Evolutionary conservation across 1,140 invertebrate species (phyloP).

Genomic region (Asbolus verrucosus): DNA sequence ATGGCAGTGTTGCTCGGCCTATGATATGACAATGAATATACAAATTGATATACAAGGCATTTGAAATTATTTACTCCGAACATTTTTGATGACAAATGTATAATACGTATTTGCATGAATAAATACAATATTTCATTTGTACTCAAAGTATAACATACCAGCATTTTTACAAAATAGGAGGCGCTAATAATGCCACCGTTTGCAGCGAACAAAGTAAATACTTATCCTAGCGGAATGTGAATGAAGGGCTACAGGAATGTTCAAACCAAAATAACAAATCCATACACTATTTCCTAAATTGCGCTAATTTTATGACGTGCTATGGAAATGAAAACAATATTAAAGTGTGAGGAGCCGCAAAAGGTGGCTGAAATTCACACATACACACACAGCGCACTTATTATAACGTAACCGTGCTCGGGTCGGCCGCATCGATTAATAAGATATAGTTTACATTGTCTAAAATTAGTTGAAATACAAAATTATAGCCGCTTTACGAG

Average conservation of each 20-base stretch:
- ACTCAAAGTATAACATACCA: conserved; percentile 48
- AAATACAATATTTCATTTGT: conserved; percentile 49
- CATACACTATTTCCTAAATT: no score
- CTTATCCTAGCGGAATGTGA: conserved; percentile 10
- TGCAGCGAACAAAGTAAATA: background rate
- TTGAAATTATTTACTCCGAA: conserved; percentile 55
- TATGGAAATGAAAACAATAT: background rate
- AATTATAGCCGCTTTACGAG: conserved; percentile 50
- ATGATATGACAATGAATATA: conserved; percentile 61
- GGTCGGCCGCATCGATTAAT: conserved; percentile 33
- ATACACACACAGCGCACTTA: conserved; percentile 31
- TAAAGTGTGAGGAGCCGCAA: conserved; percentile 2
- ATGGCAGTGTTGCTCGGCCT: conserved; percentile 62
- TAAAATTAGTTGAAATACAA: conserved; percentile 40
- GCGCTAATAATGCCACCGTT: conserved; percentile 23
- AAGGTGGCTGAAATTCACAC: conserved; percentile 32
- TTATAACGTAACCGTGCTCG: conserved; percentile 20
- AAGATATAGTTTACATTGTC: conserved; percentile 44
- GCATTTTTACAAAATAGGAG: conserved; percentile 49
- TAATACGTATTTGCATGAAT: conserved; percentile 45
- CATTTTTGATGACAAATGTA: conserved; percentile 46
- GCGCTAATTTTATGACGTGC: background rate
- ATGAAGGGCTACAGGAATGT: conserved; percentile 4
- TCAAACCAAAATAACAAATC: background rate
- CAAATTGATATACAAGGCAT: conserved; percentile 60